Percentiles rank a stretch among this genome's conserved stretches.
Conservation (phyloP, 2,113 vertebrate genomes). For the Pyrgilauda ruficollis region DNA sequence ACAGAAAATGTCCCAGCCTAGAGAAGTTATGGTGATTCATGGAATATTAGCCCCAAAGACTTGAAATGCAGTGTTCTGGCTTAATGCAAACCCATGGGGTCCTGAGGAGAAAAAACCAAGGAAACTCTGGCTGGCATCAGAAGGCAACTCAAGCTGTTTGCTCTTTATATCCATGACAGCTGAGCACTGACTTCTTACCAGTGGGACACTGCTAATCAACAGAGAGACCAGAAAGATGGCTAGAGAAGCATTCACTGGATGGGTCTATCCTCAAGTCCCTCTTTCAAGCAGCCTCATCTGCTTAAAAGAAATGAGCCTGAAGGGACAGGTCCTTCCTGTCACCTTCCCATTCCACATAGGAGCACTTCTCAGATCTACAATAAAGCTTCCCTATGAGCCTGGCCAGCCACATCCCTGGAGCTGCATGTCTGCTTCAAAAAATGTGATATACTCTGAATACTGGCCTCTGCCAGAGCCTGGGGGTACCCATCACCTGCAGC, state of each 20-base stretch:
- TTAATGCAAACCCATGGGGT: neutral
- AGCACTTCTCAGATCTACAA: neutral
- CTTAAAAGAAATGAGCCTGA: neutral
- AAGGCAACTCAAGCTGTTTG: neutral
- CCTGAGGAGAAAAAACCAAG: neutral
- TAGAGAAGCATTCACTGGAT: neutral
- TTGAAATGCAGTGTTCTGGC: neutral
- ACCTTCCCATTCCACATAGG: neutral
- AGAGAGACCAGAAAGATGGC: neutral
- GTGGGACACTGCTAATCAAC: neutral
- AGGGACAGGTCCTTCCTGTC: neutral
- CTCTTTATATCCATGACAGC: neutral
- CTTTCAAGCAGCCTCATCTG: neutral
- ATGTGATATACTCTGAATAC: neutral
- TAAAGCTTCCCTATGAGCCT: neutral
- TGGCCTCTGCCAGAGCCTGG: neutral
- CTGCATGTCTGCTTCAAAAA: neutral
- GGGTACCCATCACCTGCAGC: neutral
- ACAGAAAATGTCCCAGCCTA: neutral
- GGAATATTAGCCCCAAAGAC: neutral
- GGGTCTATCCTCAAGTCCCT: neutral
- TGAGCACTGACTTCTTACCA: neutral
- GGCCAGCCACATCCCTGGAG: neutral
- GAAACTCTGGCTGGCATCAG: neutral
- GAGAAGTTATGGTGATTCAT: neutral